Evolutionary conservation across 1,140 invertebrate species (phyloP).

Genomic region (Apis cerana): DNA sequence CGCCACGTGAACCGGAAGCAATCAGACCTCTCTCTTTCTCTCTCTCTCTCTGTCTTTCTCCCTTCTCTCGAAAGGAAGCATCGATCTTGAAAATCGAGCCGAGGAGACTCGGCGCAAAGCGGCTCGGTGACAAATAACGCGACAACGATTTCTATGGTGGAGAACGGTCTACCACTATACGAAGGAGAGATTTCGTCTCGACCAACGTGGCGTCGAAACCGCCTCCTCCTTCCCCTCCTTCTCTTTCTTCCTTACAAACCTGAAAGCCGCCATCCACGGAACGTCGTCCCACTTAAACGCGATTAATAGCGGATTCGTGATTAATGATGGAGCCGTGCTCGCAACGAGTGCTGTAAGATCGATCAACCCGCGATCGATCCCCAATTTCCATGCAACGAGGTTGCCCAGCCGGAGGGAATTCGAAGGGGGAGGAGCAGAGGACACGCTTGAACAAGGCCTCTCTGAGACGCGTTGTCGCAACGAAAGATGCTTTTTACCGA

Average conservation of each 20-base stretch:
- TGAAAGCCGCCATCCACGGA: slow-evolving; percentile 41
- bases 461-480: slow-evolving; percentile 18
- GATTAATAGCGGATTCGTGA: slow-evolving; percentile 70
- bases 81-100: slow-evolving; percentile 22
- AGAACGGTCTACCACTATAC: background rate
- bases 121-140: slow-evolving; percentile 47
- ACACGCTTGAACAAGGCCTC: background rate
- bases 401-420: slow-evolving; percentile 9
- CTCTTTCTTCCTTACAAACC: slow-evolving; percentile 33
- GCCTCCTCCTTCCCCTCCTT: no score
- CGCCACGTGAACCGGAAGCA: background rate
- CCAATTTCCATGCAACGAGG: slow-evolving; percentile 41
- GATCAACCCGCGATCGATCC: slow-evolving; percentile 35
- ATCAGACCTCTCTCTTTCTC: background rate
- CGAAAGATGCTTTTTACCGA: slow-evolving; percentile 8
- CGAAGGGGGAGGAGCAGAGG: background rate
- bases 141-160: slow-evolving; percentile 50
- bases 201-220: slow-evolving; percentile 14
- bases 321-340: slow-evolving; percentile 57
- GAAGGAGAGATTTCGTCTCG: slow-evolving; percentile 14
- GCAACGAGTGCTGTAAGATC: slow-evolving; percentile 44
- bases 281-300: slow-evolving; percentile 66
- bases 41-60: no score
- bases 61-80: background rate
- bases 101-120: background rate